Conservation (phyloP, 2,797 vertebrate species). For the Coilia nasus region DNA sequence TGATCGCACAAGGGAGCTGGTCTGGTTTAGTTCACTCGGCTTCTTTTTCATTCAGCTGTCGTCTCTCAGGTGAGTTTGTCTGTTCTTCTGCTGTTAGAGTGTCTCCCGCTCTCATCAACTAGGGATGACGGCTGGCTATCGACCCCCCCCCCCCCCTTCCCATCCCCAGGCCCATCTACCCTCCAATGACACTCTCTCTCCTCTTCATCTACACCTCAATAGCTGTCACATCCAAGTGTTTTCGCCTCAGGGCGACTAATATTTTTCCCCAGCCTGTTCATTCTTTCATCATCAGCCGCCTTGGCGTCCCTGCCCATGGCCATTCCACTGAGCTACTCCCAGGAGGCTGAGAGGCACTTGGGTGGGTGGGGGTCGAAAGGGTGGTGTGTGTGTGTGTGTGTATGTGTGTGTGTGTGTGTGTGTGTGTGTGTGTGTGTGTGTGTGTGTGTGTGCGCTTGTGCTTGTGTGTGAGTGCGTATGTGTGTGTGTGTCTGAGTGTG, state of each 20-base stretch:
- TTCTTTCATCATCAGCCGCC: not conserved
- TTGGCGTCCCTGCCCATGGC: not conserved
- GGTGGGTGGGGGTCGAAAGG: not conserved
- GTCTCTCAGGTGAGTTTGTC: not conserved
- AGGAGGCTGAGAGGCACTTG: not conserved
- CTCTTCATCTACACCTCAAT: not conserved
- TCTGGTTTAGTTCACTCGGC: not conserved
- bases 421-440: too few relatives aligned
- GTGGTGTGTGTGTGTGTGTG: too few relatives aligned
- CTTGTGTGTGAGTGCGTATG: too few relatives aligned
- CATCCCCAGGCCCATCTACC: too few relatives aligned
- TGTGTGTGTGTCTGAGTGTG: too few relatives aligned
- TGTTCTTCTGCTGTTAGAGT: not conserved
- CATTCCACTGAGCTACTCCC: not conserved
- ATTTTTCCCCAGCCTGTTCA: not conserved
- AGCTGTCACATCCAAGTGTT: not conserved
- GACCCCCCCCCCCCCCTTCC: not conserved
- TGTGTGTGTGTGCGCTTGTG: too few relatives aligned
- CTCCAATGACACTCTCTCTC: too few relatives aligned
- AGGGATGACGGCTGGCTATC: not conserved
- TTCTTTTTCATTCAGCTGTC: not conserved
- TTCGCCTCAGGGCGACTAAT: not conserved
- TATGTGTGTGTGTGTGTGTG: too few relatives aligned
- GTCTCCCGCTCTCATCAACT: not conserved
- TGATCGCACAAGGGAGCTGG: not conserved